phyloP scores from a whole-genome alignment of 2,888 invertebrate genomes.

The Lithophane socia region DNA sequence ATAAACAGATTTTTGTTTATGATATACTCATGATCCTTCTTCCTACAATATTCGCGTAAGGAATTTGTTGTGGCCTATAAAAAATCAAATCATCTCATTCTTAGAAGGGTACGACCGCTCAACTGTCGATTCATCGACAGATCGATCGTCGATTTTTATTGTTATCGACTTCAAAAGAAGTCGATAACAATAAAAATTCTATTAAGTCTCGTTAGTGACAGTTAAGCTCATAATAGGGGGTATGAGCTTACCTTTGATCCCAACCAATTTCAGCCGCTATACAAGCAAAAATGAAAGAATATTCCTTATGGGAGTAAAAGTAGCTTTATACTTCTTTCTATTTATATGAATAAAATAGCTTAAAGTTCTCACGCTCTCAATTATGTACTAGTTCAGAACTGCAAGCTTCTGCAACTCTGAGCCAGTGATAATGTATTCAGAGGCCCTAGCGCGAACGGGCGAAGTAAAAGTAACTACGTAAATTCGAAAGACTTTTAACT shows the following conservation, averaged over 20 bases:
- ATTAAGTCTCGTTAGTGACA: too few species aligned
- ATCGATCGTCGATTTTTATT: too few species aligned
- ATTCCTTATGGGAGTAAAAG: background rate
- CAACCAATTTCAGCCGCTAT: background rate
- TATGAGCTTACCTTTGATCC: background rate
- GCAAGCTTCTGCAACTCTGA: slow-evolving; percentile 10
- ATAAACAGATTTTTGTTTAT: background rate
- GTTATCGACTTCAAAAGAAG: too few species aligned
- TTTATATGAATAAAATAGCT: background rate
- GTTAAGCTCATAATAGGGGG: too few species aligned
- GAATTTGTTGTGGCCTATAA: too few species aligned
- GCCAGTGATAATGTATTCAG: slow-evolving; percentile 7
- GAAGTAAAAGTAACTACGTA: background rate
- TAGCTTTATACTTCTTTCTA: background rate
- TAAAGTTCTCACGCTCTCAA: background rate
- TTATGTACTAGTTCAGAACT: background rate
- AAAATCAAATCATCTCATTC: slow-evolving; percentile 11
- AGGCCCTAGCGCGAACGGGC: background rate
- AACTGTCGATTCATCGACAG: too few species aligned
- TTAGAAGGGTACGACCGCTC: too few species aligned
- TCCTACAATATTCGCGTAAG: background rate
- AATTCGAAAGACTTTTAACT: background rate
- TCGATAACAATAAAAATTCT: too few species aligned
- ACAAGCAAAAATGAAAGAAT: background rate
- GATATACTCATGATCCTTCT: background rate